Evolutionary conservation across 1,140 invertebrate species (phyloP).

Genomic region (Caenorhabditis elegans): DNA sequence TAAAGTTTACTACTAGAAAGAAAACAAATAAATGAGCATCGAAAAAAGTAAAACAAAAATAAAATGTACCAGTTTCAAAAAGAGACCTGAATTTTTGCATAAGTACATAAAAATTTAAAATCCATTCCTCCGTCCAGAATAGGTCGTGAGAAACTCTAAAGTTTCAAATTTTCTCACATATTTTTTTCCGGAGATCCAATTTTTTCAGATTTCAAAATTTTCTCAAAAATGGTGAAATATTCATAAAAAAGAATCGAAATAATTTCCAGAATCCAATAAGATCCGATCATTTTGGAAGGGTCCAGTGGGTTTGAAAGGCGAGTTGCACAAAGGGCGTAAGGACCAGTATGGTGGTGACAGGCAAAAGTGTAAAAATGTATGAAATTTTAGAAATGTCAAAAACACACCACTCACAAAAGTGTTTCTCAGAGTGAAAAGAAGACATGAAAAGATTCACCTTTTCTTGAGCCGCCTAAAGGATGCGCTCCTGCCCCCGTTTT

Average conservation of each 20-base stretch:
- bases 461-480: background rate
- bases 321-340: background rate
- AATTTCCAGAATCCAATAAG: no score
- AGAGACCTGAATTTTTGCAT: no score
- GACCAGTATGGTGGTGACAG: constrained; percentile 16
- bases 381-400: background rate
- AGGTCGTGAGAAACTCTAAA: background rate
- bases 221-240: no score
- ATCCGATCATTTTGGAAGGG: background rate
- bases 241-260: no score
- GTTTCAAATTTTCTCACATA: background rate
- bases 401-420: background rate
- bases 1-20: no score
- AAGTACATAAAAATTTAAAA: no score
- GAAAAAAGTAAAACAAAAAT: no score
- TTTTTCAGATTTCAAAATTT: background rate
- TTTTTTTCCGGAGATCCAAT: background rate
- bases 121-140: background rate
- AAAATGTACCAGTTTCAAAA: no score
- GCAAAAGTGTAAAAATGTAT: constrained; percentile 11
- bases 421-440: background rate
- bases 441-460: background rate
- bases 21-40: no score
- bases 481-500: background rate
- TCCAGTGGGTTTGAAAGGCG: background rate